Evolutionary conservation across 2,888 invertebrate genomes (phyloP).

Genomic region (Tiphia femorata): DNA sequence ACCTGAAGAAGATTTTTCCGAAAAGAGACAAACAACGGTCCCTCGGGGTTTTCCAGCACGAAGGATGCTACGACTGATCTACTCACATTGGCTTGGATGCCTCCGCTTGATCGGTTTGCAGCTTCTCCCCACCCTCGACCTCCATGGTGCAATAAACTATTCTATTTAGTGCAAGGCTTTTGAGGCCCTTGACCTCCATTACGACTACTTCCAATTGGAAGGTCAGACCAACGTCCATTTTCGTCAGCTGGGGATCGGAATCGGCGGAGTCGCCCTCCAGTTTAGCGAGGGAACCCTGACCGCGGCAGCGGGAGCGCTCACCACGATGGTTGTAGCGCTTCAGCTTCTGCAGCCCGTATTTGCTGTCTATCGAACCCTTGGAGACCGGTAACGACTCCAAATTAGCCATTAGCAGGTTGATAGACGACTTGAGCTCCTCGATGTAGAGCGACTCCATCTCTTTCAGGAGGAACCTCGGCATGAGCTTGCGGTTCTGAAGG

Average conservation of each 20-base stretch:
- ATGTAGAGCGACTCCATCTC: slow-evolving; percentile 99
- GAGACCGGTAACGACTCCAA: slow-evolving; percentile 98
- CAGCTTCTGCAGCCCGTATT: slow-evolving; percentile 97
- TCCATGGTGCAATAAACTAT: slow-evolving; percentile 99
- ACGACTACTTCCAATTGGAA: slow-evolving; percentile 98
- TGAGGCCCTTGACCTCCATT: slow-evolving; percentile 98
- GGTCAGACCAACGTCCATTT: slow-evolving; percentile 97
- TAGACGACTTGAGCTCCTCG: slow-evolving; percentile 97
- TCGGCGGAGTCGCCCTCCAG: slow-evolving; percentile 96
- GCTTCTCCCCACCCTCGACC: slow-evolving; percentile 98
- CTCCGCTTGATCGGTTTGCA: slow-evolving; percentile 99
- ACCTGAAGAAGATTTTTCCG: slow-evolving; percentile 73
- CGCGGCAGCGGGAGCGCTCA: slow-evolving; percentile 71
- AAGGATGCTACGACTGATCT: neutral
- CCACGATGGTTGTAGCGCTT: slow-evolving; percentile 93
- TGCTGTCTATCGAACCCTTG: slow-evolving; percentile 97
- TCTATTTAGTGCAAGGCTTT: slow-evolving; percentile 95
- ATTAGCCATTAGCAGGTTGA: slow-evolving; percentile 98
- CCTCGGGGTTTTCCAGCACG: neutral
- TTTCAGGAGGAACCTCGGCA: slow-evolving; percentile 99
- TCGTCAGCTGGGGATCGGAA: slow-evolving; percentile 94
- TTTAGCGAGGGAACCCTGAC: slow-evolving; percentile 93
- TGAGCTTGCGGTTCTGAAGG: slow-evolving; percentile 91
- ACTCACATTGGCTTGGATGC: slow-evolving; percentile 96
- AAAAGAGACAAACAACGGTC: neutral